phyloP scores from a whole-genome alignment of 2,113 vertebrate genomes.

The Antidorcas marsupialis region DNA sequence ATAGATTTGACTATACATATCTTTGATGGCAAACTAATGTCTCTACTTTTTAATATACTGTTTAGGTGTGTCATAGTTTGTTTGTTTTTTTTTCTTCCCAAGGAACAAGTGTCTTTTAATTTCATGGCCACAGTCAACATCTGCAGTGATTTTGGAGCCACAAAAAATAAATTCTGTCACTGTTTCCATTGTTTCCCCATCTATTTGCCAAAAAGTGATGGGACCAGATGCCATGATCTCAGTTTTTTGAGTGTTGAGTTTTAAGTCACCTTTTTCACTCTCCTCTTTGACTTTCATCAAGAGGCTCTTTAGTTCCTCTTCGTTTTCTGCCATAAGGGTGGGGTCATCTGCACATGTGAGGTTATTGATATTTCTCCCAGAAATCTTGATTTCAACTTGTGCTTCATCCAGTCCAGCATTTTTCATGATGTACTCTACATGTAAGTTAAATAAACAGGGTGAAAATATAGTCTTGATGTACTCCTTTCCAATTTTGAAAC shows the following conservation, averaged over 20 bases:
- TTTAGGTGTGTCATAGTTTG: background rate
- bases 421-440: background rate
- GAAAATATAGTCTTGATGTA: background rate
- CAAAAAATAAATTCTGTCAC: background rate
- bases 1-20: background rate
- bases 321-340: background rate
- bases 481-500: background rate
- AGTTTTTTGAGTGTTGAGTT: background rate
- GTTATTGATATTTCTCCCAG: background rate
- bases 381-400: background rate
- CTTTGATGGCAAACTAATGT: background rate
- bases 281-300: background rate
- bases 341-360: background rate
- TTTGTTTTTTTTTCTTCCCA: background rate
- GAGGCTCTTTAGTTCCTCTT: background rate
- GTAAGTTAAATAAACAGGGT: background rate
- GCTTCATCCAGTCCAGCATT: background rate
- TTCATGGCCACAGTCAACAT: background rate
- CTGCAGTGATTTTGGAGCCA: background rate
- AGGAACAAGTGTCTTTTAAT: background rate
- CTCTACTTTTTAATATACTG: background rate
- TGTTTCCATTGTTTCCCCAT: background rate
- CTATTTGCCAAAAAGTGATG: background rate
- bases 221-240: background rate
- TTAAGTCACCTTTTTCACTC: background rate